Base-by-base conservation (phyloP, 1,140 invertebrate species). In the Drosophila asahinai region DNA sequence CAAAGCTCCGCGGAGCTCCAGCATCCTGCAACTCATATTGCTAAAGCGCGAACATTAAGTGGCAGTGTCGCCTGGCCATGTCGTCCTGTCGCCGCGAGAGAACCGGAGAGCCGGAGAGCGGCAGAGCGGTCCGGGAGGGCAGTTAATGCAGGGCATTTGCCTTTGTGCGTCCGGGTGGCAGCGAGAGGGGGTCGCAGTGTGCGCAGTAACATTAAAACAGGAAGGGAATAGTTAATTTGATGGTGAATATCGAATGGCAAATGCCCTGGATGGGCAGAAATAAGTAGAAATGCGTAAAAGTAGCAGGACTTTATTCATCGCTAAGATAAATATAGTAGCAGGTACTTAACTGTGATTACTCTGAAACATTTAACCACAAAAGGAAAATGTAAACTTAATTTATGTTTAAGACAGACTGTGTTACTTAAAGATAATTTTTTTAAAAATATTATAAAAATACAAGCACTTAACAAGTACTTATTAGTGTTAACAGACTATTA, bases 1-100 rank as follows among this genome's bases (percentile, higher is more conserved):
- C 5, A 42, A 17, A 17, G 33, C 14, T 38, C 17, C 33, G 30
- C 38, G 9, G 40, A 64, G 49, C 33, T 47, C 30, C 45, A n/a
- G 48, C 64, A 12, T 68, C 48, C 48, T 54, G 77, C 62, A 80
- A 51, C 58, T 87, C 55, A 80, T 80, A 70, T 83, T 83, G 81
- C 73, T 79, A 72, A 84, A 89, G 81, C 81, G 81, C 84, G 74
- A 89, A 83, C 74, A 72, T 83, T 87, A 87, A 87, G 84, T 89
- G 84, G 77, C 84, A 72, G 57, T 76, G 72, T 84, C 63, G 80
- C 65, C 33, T 62, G 64, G 77, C 78, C 49, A 43, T 71, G 80
- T 80, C 79, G 84, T 80, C 64, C 64, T 71, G 74, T 67, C 43
- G 30, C 58, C 11, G 3, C 40, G 40, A 42, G 19, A 6, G 22